Conservation (phyloP, 2,888 invertebrate species). For the Iselma pallidipennis region DNA sequence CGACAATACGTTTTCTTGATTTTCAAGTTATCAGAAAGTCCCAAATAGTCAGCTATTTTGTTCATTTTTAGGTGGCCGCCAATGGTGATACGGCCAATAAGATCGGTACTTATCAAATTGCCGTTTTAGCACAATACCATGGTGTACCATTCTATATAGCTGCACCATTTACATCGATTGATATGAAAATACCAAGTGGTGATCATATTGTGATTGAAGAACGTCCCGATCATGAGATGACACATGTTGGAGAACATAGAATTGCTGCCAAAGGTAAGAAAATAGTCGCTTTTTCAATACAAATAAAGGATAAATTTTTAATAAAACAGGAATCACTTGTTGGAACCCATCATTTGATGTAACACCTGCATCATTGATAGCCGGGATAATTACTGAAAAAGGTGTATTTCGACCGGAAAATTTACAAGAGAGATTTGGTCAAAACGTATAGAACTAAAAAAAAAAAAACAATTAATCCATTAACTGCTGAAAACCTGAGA, state of each 20-base stretch:
- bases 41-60: constrained; percentile 1
- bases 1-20: no score
- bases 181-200: constrained; percentile 76
- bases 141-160: constrained; percentile 94
- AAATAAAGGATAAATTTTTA: background rate
- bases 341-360: constrained; percentile 99
- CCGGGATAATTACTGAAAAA: constrained; percentile 91
- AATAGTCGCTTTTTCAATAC: no score
- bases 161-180: constrained; percentile 91
- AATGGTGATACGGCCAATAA: constrained; percentile 99
- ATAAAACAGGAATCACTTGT: constrained; percentile 74
- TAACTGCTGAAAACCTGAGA: no score
- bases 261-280: constrained; percentile 90
- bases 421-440: constrained; percentile 42
- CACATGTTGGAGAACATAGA: constrained; percentile 81
- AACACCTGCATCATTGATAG: constrained; percentile 90
- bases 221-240: constrained; percentile 89
- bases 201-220: constrained; percentile 92
- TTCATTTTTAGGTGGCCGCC: constrained; percentile 73
- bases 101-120: constrained; percentile 96
- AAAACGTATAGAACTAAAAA: background rate
- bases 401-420: constrained; percentile 77
- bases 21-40: no score
- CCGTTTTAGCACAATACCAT: constrained; percentile 89
- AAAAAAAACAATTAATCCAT: background rate